Evolutionary conservation across 2,113 vertebrate genomes (phyloP), one percentile per base, ranked within the genome.

Genomic region (Ceratotherium simum): DNA sequence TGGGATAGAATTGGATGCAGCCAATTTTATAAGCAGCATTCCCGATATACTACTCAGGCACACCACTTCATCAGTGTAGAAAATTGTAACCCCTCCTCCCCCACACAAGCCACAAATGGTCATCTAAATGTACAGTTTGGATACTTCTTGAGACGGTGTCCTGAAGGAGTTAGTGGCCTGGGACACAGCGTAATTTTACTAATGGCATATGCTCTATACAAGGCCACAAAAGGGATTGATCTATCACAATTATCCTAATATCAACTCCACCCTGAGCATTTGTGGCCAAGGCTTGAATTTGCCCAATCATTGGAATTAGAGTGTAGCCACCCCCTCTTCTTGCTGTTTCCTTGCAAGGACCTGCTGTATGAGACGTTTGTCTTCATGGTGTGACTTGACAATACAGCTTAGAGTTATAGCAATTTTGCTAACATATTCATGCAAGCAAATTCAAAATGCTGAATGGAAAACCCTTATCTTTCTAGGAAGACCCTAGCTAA

Each of bases 361-460:
- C 18, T 73, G 56, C 13, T 3, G 0, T n/a, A 7, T 6, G 29
- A 39, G 46, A 60, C 17, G 1, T 70, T 56, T 79, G 29, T 54
- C 70, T 94, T 94, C 56, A 9, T 21, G 39, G 5, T 21, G 21
- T 29, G n/a, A 72, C 42, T 67, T 72, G 29, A 67, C 46, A 39
- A 62, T 16, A 78, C 23, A 88, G 5, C 56, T 84, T 79, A 51
- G 36, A 39, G 29, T 42, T 60, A 48, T 4, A 73, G 62, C 16
- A 79, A 56, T 67, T 89, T 72, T 62, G 23, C n/a, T 62, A 33
- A 95, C 42, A 39, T 64, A 65, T 48, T 65, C 20, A 65, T 72
- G 14, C 20, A 67, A 82, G 54, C n/a, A 75, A 88, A 95, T 33
- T 46, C 29, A 33, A 33, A 69, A 31, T 33, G 51, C 33, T 60